Evolutionary conservation across 2,797 vertebrate species (phyloP).

Genomic region (Arremon brunneinucha): DNA sequence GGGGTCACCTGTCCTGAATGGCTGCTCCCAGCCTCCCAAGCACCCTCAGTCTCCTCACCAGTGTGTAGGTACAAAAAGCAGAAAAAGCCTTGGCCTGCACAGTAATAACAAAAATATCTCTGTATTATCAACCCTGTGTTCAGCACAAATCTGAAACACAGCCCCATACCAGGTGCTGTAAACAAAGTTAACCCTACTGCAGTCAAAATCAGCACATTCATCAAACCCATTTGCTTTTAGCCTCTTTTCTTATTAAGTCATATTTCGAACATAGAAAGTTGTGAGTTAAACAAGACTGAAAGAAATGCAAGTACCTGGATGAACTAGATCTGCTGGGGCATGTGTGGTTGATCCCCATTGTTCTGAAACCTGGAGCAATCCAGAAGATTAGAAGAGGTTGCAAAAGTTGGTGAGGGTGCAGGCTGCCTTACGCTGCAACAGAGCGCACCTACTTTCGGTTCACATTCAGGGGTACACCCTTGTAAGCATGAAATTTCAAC

Average conservation of each 20-base stretch:
- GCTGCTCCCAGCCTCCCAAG: background rate
- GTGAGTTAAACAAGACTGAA: background rate
- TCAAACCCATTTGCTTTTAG: background rate
- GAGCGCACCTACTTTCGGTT: background rate
- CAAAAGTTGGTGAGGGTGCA: background rate
- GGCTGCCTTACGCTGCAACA: background rate
- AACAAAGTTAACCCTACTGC: background rate
- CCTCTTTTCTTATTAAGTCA: background rate
- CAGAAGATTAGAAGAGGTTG: background rate
- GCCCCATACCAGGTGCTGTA: too few species aligned
- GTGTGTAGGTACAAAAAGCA: accelerated
- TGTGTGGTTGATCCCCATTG: background rate
- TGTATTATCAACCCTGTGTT: background rate
- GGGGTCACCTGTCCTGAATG: background rate
- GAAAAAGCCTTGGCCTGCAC: background rate
- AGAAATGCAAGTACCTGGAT: background rate
- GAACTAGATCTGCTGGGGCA: background rate
- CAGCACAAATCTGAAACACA: background rate
- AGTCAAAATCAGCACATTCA: background rate
- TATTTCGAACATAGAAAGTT: background rate
- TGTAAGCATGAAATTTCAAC: background rate
- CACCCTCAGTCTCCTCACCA: accelerated
- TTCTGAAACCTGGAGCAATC: background rate
- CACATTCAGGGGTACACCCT: background rate
- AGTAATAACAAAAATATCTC: background rate